Percentiles rank a stretch among this genome's conserved stretches.
Evolutionary conservation across 2,113 vertebrate genomes (phyloP).

Genomic region (Lophius piscatorius): DNA sequence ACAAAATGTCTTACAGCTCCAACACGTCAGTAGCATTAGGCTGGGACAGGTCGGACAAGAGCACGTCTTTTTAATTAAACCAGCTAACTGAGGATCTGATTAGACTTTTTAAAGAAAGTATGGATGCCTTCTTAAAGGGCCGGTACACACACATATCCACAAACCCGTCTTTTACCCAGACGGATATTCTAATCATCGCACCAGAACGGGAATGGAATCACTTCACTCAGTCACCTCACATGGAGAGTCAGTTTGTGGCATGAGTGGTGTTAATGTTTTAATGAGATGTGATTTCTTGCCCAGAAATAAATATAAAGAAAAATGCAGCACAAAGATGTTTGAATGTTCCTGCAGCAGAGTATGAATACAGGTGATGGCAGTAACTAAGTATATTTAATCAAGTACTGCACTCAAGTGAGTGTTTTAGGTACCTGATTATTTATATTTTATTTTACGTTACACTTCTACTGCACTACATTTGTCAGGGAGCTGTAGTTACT

Average conservation of each 20-base stretch:
- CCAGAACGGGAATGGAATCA: slow-evolving; percentile 58
- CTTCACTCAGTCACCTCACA: slow-evolving; percentile 20
- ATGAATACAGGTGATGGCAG: too few species aligned
- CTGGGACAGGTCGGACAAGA: slow-evolving; percentile 17
- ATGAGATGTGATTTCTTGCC: slow-evolving; percentile 4
- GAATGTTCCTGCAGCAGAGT: too few species aligned
- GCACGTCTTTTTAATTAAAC: neutral
- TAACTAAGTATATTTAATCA: too few species aligned
- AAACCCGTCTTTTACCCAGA: neutral
- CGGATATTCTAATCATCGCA: neutral
- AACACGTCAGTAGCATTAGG: slow-evolving; percentile 29
- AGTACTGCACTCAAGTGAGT: too few species aligned
- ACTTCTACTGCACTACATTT: too few species aligned
- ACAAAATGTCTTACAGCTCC: slow-evolving; percentile 37
- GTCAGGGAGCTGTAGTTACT: too few species aligned
- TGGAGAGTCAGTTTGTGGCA: slow-evolving; percentile 13
- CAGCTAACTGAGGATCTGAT: neutral
- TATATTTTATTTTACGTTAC: too few species aligned
- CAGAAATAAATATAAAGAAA: neutral
- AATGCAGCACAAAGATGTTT: neutral
- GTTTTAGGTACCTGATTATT: too few species aligned
- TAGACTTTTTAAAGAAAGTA: slow-evolving; percentile 8
- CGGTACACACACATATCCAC: slow-evolving; percentile 21
- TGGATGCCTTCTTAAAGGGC: slow-evolving; percentile 21
- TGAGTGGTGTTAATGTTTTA: slow-evolving; percentile 4